Percentiles rank a stretch among this genome's conserved stretches.
Evolutionary conservation across 2,113 vertebrate species (phyloP).

Genomic region (Ctenomys sociabilis): DNA sequence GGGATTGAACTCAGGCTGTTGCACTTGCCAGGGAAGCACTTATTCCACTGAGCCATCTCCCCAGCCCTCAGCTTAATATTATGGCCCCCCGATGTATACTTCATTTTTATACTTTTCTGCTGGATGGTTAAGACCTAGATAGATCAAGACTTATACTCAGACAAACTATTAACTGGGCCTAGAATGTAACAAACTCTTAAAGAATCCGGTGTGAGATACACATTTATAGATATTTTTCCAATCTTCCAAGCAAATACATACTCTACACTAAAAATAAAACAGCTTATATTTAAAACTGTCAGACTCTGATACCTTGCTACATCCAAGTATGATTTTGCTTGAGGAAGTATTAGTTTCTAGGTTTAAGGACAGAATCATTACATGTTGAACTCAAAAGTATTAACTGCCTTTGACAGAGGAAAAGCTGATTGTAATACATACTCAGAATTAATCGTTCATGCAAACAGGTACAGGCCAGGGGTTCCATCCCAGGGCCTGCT

Average conservation of each 20-base stretch:
- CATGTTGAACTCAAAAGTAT: not conserved
- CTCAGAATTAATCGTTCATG: no score
- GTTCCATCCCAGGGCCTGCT: no score
- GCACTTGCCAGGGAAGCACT: no score
- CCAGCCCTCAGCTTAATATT: no score
- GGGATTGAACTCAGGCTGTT: no score
- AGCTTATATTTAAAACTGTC: conserved; percentile 21
- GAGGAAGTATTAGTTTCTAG: conserved; percentile 24
- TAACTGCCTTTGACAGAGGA: not conserved
- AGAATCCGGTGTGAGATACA: not conserved
- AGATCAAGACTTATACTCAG: no score
- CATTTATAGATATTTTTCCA: not conserved
- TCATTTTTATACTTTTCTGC: no score
- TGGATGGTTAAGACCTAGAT: no score
- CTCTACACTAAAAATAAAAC: not conserved
- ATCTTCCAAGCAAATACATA: not conserved
- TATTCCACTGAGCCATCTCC: no score
- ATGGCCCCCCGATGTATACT: no score
- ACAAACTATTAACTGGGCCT: not conserved
- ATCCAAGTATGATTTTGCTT: not conserved
- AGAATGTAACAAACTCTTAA: not conserved
- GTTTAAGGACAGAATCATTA: not conserved
- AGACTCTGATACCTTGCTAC: not conserved
- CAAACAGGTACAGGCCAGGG: no score
- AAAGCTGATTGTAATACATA: conserved; percentile 25